Evolutionary conservation across 2,888 invertebrate species (phyloP).

Genomic region (Argyresthia albistria): DNA sequence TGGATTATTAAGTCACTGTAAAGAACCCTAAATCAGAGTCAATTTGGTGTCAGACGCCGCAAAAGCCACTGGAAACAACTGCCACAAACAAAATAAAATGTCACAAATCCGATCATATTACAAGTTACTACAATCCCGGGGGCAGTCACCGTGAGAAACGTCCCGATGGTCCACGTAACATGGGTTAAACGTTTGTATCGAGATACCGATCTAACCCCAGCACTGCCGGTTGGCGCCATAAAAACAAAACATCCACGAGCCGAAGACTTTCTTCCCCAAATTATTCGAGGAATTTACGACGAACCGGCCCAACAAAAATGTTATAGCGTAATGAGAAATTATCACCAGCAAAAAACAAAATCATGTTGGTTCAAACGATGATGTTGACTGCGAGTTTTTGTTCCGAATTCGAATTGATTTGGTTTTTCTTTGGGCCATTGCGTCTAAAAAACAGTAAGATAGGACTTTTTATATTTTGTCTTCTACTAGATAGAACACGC

Average conservation of each 20-base stretch:
- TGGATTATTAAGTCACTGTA: no score
- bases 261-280: slow-evolving; percentile 55
- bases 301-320: slow-evolving; percentile 63
- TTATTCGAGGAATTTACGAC: slow-evolving; percentile 70
- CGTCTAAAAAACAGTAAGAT: slow-evolving; percentile 63
- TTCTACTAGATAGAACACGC: no score
- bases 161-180: slow-evolving; percentile 62
- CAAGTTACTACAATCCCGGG: slow-evolving; percentile 50
- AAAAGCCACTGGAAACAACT: neutral
- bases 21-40: no score
- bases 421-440: slow-evolving; percentile 37
- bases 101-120: slow-evolving; percentile 39
- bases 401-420: slow-evolving; percentile 48
- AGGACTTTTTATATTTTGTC: no score
- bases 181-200: slow-evolving; percentile 70
- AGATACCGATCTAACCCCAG: slow-evolving; percentile 69
- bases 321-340: slow-evolving; percentile 72
- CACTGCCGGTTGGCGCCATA: slow-evolving; percentile 63
- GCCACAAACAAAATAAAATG: neutral
- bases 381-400: slow-evolving; percentile 45
- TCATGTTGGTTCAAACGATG: slow-evolving; percentile 20
- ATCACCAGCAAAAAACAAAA: slow-evolving; percentile 67
- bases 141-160: slow-evolving; percentile 57
- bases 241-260: slow-evolving; percentile 63
- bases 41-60: neutral